phyloP scores from a whole-genome alignment of 2,113 vertebrate genomes.

The Reinhardtius hippoglossoides region DNA sequence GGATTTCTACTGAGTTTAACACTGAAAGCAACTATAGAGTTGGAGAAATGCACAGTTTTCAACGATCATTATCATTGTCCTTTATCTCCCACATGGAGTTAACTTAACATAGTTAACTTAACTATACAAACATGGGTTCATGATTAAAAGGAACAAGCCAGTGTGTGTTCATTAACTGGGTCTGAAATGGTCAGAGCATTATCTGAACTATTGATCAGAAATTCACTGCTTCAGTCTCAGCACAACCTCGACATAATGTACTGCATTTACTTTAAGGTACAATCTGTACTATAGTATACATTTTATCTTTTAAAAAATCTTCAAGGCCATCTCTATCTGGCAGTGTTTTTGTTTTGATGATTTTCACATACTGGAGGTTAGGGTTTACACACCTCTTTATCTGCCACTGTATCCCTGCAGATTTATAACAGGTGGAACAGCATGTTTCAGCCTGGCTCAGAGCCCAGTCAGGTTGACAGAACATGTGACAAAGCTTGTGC shows the following conservation, averaged over 20 bases:
- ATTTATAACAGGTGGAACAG: slow-evolving; percentile 45
- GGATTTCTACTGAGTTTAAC: too few relatives aligned
- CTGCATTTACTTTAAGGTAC: too few relatives aligned
- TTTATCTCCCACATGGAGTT: too few relatives aligned
- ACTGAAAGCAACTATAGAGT: too few relatives aligned
- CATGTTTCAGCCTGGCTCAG: not conserved
- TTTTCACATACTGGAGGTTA: slow-evolving; percentile 1
- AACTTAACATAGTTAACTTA: too few relatives aligned
- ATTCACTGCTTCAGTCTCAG: not conserved
- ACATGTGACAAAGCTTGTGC: slow-evolving; percentile 27
- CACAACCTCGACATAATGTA: not conserved
- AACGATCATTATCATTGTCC: too few relatives aligned
- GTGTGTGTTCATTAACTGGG: too few relatives aligned
- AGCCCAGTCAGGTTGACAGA: slow-evolving; percentile 24
- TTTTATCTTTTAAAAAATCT: not conserved
- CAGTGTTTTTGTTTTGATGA: not conserved
- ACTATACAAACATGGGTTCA: too few relatives aligned
- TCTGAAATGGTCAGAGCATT: too few relatives aligned
- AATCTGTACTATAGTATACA: not conserved
- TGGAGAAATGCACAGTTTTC: too few relatives aligned
- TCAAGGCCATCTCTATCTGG: not conserved
- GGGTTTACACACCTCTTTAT: slow-evolving; percentile 34
- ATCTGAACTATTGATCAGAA: not conserved
- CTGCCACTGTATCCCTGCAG: slow-evolving; percentile 9
- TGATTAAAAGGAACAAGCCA: too few relatives aligned